Evolutionary conservation across 2,113 vertebrate species (phyloP).

Genomic region (Ophthalmotilapia sp.): DNA sequence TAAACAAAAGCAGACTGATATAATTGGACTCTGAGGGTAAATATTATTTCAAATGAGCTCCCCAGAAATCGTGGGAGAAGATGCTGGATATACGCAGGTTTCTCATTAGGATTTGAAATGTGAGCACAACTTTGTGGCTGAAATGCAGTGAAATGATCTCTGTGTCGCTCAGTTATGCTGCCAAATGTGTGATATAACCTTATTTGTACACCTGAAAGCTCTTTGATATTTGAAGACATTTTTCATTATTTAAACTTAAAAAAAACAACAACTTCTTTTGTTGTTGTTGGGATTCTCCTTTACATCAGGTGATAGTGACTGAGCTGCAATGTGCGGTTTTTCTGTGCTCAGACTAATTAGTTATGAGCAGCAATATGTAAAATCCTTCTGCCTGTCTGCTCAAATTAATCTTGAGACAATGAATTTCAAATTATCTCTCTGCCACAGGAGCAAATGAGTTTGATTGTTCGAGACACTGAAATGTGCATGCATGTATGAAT

Average conservation of each 20-base stretch:
- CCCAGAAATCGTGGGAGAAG: constrained; percentile 3
- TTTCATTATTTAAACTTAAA: neutral
- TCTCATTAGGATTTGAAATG: constrained; percentile 15
- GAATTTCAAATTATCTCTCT: neutral
- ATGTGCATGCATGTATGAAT: neutral
- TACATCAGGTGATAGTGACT: neutral
- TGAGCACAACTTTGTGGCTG: neutral
- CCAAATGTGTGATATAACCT: neutral
- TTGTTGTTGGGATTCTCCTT: neutral
- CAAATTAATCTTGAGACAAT: constrained; percentile 3
- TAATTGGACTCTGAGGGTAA: constrained; percentile 42
- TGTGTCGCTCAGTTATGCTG: neutral
- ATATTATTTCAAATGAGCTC: constrained; percentile 16
- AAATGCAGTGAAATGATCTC: neutral
- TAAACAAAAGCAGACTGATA: constrained; percentile 34
- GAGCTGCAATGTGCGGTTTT: neutral
- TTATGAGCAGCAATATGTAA: neutral
- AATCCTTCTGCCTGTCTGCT: neutral
- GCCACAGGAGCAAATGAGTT: neutral
- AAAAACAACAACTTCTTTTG: neutral
- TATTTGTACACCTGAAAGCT: neutral
- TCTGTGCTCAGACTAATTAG: neutral
- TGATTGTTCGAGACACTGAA: neutral
- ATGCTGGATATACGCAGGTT: neutral
- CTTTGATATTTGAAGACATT: neutral